These are phyloP conservation scores for Dipodomys merriami DNA, from an alignment of 2,113 vertebrate genomes.

Conservation along the genomic window DNA sequence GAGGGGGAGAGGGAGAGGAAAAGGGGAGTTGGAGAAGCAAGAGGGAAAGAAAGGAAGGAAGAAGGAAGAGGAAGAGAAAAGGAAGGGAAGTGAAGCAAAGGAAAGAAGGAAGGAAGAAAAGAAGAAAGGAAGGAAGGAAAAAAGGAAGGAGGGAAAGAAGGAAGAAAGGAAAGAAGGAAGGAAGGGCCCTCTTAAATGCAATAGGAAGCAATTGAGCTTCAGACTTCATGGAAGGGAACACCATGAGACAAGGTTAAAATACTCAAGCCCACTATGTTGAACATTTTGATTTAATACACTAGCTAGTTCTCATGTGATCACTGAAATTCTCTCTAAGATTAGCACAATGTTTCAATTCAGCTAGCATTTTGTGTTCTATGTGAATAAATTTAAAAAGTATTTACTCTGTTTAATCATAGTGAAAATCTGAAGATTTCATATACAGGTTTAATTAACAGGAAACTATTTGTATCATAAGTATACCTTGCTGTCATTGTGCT, in stretches of 20 bases:
- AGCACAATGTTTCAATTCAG: slow-evolving; percentile 62
- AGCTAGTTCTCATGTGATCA: slow-evolving; percentile 30
- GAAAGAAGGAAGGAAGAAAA: neutral
- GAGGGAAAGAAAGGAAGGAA: neutral
- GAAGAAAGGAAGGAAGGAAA: neutral
- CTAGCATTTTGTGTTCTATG: slow-evolving; percentile 55
- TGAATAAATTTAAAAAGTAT: no score
- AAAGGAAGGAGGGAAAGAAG: neutral
- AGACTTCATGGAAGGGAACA: neutral
- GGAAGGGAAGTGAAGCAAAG: no score
- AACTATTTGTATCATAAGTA: slow-evolving; percentile 41
- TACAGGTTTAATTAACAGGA: slow-evolving; percentile 81
- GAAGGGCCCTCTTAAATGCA: neutral
- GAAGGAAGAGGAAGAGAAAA: neutral
- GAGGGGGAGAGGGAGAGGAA: no score
- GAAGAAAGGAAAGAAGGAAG: neutral
- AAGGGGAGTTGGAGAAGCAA: no score
- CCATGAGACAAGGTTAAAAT: neutral
- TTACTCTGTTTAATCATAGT: no score
- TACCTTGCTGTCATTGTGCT: neutral
- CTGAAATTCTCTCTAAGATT: slow-evolving; percentile 67
- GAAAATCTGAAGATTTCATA: slow-evolving; percentile 80
- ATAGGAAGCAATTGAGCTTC: neutral
- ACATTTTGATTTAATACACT: slow-evolving; percentile 55
- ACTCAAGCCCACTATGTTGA: neutral